Base-by-base conservation (phyloP, 2,888 invertebrate species). In the Punctoribates punctum region DNA sequence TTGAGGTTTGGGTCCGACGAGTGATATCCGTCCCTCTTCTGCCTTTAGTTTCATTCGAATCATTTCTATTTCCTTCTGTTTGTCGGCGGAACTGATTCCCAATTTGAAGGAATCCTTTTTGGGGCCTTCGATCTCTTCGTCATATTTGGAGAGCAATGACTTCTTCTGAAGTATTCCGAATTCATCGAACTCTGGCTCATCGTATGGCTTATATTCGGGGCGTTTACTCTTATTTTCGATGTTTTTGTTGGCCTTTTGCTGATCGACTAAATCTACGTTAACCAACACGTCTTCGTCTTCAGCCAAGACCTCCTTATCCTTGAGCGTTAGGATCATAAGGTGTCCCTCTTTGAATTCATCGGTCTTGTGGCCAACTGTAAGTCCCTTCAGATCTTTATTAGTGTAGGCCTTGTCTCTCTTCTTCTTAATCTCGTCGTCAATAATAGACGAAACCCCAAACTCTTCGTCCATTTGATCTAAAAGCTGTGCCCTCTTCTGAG, bases 391-490 rank as follows among this genome's bases (percentile, higher is more conserved):
- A 84, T 92, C 87, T 81, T 86, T 87, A 72, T 89, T 88, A 0
- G 88, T 86, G 84, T 96, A 96, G 6, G 89, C 87, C 73, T 85
- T 34, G 5, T 29, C 42, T 73, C 25, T 38, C 70, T 48, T 75
- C 38, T 54, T n/a, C 15, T 17, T 60, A 0, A 46, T n/a, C 20
- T 34, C 75, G 20, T 65, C 62, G 29, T 67, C 38, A 3, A 67
- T 67, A n/a, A 67, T 1, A 1, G 67, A 67, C n/a, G 34, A 38
- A 15, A 67, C 38, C 2, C 67, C 96, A 87, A 97, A 96, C 83
- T 93, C 95, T 80, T 89, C 91, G 85, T 98, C 98, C 87, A 98
- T 88, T 85, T 97, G 95, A 85, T 96, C 94, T 82, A 98, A 84
- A 87, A 93, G 88, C 83, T 94, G 94, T 27, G 95, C 97, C 84